Conservation (phyloP, 2,797 vertebrate genomes). For the Chloroceryle amazona region DNA sequence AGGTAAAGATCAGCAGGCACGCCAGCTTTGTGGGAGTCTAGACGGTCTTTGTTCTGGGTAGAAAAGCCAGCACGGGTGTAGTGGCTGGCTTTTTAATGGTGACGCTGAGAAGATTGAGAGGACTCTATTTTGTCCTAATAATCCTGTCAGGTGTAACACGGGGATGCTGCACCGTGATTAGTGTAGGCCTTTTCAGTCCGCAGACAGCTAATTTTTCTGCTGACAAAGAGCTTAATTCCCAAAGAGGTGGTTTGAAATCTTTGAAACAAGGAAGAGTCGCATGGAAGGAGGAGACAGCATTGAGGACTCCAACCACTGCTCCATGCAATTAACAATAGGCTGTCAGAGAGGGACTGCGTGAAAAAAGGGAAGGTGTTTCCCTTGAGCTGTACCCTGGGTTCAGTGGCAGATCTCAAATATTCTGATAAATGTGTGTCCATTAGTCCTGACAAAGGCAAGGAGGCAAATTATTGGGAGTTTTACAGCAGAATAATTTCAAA, state of each 20-base stretch:
- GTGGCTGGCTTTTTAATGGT: slow-evolving; percentile 34
- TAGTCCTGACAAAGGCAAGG: slow-evolving; percentile 66
- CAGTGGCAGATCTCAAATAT: slow-evolving; percentile 65
- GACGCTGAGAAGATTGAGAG: slow-evolving; percentile 66
- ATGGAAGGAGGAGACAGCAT: slow-evolving; percentile 66
- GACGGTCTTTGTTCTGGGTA: slow-evolving; percentile 44
- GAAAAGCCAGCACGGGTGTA: background rate
- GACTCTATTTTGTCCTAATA: slow-evolving; percentile 71
- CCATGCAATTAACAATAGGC: slow-evolving; percentile 65
- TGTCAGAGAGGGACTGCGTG: slow-evolving; percentile 27
- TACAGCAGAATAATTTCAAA: slow-evolving; percentile 40
- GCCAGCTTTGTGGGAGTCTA: background rate
- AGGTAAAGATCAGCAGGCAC: background rate
- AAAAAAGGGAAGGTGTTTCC: slow-evolving; percentile 69
- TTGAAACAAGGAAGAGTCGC: slow-evolving; percentile 70
- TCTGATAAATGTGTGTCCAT: slow-evolving; percentile 47
- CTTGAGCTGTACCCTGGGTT: slow-evolving; percentile 38
- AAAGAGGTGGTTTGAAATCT: slow-evolving; percentile 72
- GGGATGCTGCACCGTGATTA: slow-evolving; percentile 67
- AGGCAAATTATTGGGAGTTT: slow-evolving; percentile 73
- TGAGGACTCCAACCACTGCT: slow-evolving; percentile 23
- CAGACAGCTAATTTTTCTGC: slow-evolving; percentile 82
- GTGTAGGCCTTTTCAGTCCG: slow-evolving; percentile 61
- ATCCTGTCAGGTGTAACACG: slow-evolving; percentile 71
- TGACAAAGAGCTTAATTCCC: slow-evolving; percentile 74